Percentiles rank a stretch among this genome's conserved stretches.
Conservation (phyloP, 2,888 invertebrate species). For the Pristionchus arcanus region DNA sequence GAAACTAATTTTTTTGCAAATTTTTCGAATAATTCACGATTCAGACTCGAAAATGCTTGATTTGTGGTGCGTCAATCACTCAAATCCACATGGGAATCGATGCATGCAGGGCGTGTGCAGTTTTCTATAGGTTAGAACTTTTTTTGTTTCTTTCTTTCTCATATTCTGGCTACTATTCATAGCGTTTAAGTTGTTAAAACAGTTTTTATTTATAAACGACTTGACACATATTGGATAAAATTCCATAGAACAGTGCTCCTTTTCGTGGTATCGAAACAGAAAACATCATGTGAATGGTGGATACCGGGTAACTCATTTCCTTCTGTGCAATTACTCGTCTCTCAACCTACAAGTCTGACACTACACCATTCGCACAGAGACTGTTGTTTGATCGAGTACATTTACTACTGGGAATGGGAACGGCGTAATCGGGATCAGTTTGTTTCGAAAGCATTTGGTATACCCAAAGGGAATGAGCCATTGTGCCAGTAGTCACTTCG, state of each 20-base stretch:
- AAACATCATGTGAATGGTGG: no score
- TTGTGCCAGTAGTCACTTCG: no score
- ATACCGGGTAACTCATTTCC: no score
- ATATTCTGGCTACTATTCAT: no score
- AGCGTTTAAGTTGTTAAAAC: no score
- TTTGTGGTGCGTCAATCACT: neutral
- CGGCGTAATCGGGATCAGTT: neutral
- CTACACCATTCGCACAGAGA: neutral
- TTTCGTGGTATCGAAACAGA: no score
- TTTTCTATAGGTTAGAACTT: neutral
- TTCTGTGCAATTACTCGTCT: neutral
- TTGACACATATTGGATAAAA: no score
- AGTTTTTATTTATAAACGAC: no score
- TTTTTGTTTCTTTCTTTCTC: no score
- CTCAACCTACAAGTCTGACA: neutral
- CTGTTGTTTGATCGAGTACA: neutral
- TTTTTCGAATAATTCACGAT: neutral
- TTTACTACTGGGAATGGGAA: neutral
- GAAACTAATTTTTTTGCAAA: neutral
- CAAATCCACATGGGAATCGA: slow-evolving; percentile 41
- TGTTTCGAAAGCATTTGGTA: neutral
- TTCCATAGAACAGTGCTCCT: no score
- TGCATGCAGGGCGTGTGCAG: slow-evolving; percentile 19
- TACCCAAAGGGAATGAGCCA: neutral
- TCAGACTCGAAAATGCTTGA: slow-evolving; percentile 4